Base-by-base conservation (phyloP, 2,888 invertebrate genomes). In the Thyatira batis region DNA sequence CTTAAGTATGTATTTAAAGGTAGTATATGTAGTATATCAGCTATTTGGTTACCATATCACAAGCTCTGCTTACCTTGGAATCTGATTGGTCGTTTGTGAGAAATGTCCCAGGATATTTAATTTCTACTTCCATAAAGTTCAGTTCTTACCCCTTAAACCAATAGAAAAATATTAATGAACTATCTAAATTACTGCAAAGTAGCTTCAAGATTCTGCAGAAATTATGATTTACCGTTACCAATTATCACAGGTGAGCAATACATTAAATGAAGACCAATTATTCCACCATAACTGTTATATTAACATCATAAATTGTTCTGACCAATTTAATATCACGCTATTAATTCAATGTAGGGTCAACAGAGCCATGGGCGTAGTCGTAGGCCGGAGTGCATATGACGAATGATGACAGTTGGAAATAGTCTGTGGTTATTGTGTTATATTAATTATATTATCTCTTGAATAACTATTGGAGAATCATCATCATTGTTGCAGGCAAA, bases 321-420 rank as follows among this genome's bases (percentile, higher is more conserved):
- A 20, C 59, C 67, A 61, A 63, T 69, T 69, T 71, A 68, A 71
- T 71, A 64, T 65, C 58, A 51, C 61, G 64, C 54, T 62, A 73
- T 70, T 68, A 71, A 70, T 69, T 60, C 67, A 60, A 54, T 58
- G 54, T 50, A 52, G 46, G 48, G 50, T 23, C 55, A 2, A 5
- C 30, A 11, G 43, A 46, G 48, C 51, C 53, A 49, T 53, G 49
- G 53, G 53, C 20, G 17, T 55, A 53, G 52, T 49, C 50, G 59
- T 57, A 55, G 60, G 60, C 55, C 54, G 27, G 54, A 50, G 45
- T 50, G 50, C 46, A 55, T 23, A 52, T 64, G 68, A 69, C 69
- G 61, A 67, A 67, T 55, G 62, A 62, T 61, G 70, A 68, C 63
- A 66, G 65, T 48, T 58, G 27, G 28, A 50, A 43, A 54, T 45